Evolutionary conservation across 2,113 vertebrate genomes (phyloP), one percentile per base, ranked within the genome.

Genomic region (Misgurnus anguillicaudatus): DNA sequence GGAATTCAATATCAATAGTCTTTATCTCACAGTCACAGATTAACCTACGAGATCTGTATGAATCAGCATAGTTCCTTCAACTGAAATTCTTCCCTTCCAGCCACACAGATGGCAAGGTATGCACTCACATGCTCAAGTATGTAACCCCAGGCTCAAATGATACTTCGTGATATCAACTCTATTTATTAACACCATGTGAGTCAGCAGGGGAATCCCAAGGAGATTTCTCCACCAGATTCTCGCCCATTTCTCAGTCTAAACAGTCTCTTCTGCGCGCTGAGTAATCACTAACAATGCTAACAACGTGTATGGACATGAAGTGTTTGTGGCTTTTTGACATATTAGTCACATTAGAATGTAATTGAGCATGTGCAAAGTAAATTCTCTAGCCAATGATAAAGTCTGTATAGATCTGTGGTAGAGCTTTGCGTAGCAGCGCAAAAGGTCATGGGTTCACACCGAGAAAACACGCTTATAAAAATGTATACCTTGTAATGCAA

Each of bases 191-290:
- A 38, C 79, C 77, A 60, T 53, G 48, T 80, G 66, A 73, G 73
- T 80, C 74, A 77, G 36, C 69, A 64, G 80, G 83, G 82, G 79
- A 87, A 82, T 88, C 87, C 88, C 79, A 82, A 77, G 80, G 63
- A 87, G 67, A 64, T 85, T 83, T 87, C 78, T 88, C 82, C 75
- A 51, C 61, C 48, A 58, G 31, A 60, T 47, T 68, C 74, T 39
- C 24, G 75, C 48, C 77, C 74, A 80, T 75, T 79, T 67, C 24
- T 78, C 66, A 85, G 84, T 85, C 87, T 87, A 88, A 90, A 91
- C 88, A 91, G 36, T 74, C 75, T 45, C 57, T 41, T 57, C 75
- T 75, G 51, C 84, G 85, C 77, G 53, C 41, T 89, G 87, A 91
- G 75, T 91, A 88, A 90, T 69, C 67, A 72, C 39, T 24, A 63